These are phyloP conservation scores for Drosophila truncata DNA, from an alignment of 1,140 invertebrate species.

Conservation along the genomic window DNA sequence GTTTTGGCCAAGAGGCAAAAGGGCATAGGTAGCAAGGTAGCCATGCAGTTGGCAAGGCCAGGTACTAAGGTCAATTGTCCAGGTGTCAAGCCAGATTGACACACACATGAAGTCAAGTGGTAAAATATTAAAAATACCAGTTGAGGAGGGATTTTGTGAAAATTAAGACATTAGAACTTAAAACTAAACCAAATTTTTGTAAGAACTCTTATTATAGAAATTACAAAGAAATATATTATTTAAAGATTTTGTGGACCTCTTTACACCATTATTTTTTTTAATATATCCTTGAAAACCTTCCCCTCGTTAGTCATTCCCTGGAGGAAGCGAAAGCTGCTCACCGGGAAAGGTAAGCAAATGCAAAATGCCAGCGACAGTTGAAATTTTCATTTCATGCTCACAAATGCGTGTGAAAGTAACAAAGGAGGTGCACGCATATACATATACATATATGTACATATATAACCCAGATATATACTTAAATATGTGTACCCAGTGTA, in stretches of 20 bases:
- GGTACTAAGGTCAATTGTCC: conserved; percentile 1
- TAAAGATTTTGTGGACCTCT: no score
- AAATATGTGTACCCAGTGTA: conserved; percentile 28
- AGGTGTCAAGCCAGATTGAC: conserved; percentile 6
- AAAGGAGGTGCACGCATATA: conserved; percentile 29
- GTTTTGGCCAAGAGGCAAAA: conserved; percentile 28
- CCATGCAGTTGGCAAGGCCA: conserved; percentile 23
- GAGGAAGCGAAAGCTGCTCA: not conserved
- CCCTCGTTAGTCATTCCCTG: not conserved
- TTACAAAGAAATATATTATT: not conserved
- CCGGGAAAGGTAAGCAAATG: conserved; percentile 32
- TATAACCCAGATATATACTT: conserved; percentile 9
- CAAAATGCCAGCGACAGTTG: conserved; percentile 47
- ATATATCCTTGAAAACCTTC: not conserved
- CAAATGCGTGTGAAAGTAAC: conserved; percentile 51
- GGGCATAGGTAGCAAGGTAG: not conserved
- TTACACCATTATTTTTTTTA: no score
- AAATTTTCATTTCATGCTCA: conserved; percentile 53
- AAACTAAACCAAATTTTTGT: not conserved
- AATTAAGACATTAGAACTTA: not conserved
- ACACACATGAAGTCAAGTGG: not conserved
- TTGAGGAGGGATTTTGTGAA: not conserved
- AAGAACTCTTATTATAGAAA: no score
- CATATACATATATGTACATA: not conserved
- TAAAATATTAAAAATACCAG: conserved; percentile 32